Base-by-base conservation (phyloP, 2,113 vertebrate genomes). In the Hyperopisus bebe region DNA sequence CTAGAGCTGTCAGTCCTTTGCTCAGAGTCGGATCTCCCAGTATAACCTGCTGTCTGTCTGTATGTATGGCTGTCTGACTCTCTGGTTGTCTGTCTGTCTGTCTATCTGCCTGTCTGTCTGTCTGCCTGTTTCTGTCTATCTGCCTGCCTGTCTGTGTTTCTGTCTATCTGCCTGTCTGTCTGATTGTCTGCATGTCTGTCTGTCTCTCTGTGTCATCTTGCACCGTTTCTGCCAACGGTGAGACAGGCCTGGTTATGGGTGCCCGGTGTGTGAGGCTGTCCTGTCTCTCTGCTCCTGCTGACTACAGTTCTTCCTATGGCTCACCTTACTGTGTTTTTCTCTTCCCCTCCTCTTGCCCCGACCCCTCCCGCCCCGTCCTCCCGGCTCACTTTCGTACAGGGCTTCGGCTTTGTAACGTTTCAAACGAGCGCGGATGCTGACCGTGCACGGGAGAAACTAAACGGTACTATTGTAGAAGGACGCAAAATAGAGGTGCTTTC, bases 391-490 rank as follows among this genome's bases (percentile, higher is more conserved):
- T n/a, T 86, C 93, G 92, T 88, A 92, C 94, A 96, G 96, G 96
- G 96, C 93, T 96, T 96, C 90, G 95, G 95, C 90, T 99, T 99
- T 97, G 98, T 99, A 97, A 99, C 98, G 96, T 99, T 99, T 96
- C 98, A 99, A 97, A 99, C 97, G 94, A 99, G 98, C 96, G 96
- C 97, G 96, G 98, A 99, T 93, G 98, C 98, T 90, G 98, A 99
- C 95, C 98, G 97, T 93, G 98, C 98, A 91, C 97, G 98, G 95
- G 98, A 99, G 97, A 99, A 99, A 97, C 97, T 99, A 97, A 98
- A 99, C 92, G 98, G 98, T 97, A 99, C 98, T 96, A 99, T 99
- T 97, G 98, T 99, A 97, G 98, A 99, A 96, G 98, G 98, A 95
- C 98, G 98, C 96, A 99, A 99, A 96, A 99, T 99, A 94, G 98